Base-by-base conservation (phyloP, 2,113 vertebrate genomes). In the Clarias gariepinus region DNA sequence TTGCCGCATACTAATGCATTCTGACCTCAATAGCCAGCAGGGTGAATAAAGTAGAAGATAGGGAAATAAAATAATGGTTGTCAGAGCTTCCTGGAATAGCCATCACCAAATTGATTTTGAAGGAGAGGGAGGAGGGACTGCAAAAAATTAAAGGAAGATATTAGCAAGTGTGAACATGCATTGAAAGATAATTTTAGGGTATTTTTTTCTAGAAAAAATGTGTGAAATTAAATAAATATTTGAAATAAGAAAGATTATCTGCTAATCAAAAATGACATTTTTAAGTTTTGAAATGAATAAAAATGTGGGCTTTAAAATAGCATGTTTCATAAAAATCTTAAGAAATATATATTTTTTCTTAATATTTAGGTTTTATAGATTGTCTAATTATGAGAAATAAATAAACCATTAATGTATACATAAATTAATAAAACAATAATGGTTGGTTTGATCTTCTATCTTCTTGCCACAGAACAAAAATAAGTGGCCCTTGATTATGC, bases 1-100 rank as follows among this genome's bases (percentile, higher is more conserved):
- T 63, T 21, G 16, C 81, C 76, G 74, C 81, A 52, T 78, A 60
- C 84, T 89, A 88, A 88, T 86, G 84, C 81, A 55, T 81, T 88
- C 81, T 88, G 87, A 90, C 85, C 71, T 90, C 76, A 84, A 88
- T 86, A 84, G 89, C 60, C 23, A 73, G 61, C 81, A 57, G 87
- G 74, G 19, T 81, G 87, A 88, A 90, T 81, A 57, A 89, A 85
- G 64, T 52, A 52, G 30, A 64, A 82, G 61, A 85, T 41, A 64
- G 53, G 52, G 63, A 61, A 84, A 83, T 83, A 57, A 68, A 85
- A 86, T 81, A 88, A 81, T 86, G 66, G 66, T 69, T 84, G 84
- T 90, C 81, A 88, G 57, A 83, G 60, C 74, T 78, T 84, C 53
- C 74, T 87, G 80, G 41, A 80, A 81, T 80, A 81, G 53, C 71